Evolutionary conservation across 2,797 vertebrate species (phyloP).

Genomic region (Prionace glauca): DNA sequence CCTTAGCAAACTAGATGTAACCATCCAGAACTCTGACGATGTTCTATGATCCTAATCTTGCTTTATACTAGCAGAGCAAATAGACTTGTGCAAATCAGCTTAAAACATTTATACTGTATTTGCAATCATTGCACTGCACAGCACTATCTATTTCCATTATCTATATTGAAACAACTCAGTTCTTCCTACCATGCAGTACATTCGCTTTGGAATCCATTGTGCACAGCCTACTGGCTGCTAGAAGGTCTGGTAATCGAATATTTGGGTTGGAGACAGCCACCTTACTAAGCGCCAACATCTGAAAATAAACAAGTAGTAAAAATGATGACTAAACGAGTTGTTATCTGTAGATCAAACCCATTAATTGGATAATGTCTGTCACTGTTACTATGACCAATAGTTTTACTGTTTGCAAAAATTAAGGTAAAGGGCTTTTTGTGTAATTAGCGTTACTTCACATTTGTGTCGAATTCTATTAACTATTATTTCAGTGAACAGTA

Average conservation of each 20-base stretch:
- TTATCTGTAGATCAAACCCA: not conserved
- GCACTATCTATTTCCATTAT: not conserved
- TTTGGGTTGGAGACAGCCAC: constrained; percentile 62
- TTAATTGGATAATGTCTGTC: not conserved
- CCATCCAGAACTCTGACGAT: not conserved
- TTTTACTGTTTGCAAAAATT: not conserved
- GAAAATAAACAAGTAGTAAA: constrained; percentile 23
- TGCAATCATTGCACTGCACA: not conserved
- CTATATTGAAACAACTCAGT: not conserved
- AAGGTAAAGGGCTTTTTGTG: not conserved
- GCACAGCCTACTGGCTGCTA: constrained; percentile 69
- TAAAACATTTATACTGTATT: not conserved
- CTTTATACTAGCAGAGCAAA: not conserved
- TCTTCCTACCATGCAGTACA: constrained; percentile 80
- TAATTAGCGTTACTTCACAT: not conserved
- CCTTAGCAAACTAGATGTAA: not conserved
- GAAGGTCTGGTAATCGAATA: constrained; percentile 63
- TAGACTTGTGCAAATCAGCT: not conserved
- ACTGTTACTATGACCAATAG: not conserved
- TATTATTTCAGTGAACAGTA: not conserved
- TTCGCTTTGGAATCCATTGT: constrained; percentile 74
- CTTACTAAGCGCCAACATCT: constrained; percentile 72
- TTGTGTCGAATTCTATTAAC: not conserved
- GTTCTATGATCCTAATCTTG: not conserved
- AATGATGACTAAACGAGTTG: not conserved